Evolutionary conservation across 1,140 invertebrate genomes (phyloP).

Genomic region (Yoshiicerus persimilis): DNA sequence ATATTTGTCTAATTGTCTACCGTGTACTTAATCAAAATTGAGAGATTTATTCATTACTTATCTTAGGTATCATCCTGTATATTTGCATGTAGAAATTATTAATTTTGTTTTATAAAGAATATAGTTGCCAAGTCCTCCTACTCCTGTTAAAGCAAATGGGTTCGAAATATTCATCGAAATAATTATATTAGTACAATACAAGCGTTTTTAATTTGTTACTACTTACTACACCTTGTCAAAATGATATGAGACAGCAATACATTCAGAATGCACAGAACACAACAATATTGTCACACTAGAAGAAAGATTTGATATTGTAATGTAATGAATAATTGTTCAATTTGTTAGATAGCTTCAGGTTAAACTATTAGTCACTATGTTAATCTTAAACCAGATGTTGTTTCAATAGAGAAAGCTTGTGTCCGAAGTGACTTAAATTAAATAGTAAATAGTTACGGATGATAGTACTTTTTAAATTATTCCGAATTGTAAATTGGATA

Average conservation of each 20-base stretch:
- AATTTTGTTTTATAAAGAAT: too few species aligned
- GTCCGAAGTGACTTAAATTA: not conserved
- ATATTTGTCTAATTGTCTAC: too few species aligned
- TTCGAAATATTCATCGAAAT: not conserved
- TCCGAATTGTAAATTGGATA: not conserved
- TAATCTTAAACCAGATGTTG: not conserved
- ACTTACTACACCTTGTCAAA: too few species aligned
- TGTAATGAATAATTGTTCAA: too few species aligned
- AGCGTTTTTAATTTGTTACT: not conserved
- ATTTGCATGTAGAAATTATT: too few species aligned
- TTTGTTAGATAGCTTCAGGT: not conserved
- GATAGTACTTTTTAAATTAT: not conserved
- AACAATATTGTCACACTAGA: too few species aligned
- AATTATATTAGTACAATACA: not conserved
- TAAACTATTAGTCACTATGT: not conserved
- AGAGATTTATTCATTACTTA: too few species aligned
- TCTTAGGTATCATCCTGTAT: too few species aligned
- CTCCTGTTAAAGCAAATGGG: too few species aligned
- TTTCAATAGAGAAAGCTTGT: not conserved
- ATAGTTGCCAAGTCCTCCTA: too few species aligned
- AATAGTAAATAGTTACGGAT: not conserved
- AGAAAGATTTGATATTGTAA: not conserved
- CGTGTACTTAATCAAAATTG: too few species aligned
- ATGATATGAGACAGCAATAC: not conserved
- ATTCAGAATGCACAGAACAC: not conserved